phyloP scores from a whole-genome alignment of 2,888 invertebrate genomes.

The Sussaba pulchella region DNA sequence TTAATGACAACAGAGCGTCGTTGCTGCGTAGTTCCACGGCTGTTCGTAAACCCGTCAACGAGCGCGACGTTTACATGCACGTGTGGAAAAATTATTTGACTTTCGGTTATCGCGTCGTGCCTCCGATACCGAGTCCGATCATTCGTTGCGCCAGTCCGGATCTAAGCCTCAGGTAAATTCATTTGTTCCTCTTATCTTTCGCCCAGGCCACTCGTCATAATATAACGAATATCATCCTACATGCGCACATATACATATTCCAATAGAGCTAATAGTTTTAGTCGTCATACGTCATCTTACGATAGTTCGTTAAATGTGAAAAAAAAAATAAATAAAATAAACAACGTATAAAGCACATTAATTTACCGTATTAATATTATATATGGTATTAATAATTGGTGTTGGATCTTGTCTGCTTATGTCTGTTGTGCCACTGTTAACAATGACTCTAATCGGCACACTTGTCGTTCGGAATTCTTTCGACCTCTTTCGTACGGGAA shows the following conservation, averaged over 20 bases:
- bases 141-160: slow-evolving; percentile 97
- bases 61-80: slow-evolving; percentile 97
- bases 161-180: slow-evolving; percentile 92
- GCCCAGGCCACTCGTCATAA: background rate
- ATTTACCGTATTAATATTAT: slow-evolving; percentile 66
- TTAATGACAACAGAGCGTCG: slow-evolving; percentile 98
- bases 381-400: slow-evolving; percentile 79
- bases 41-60: slow-evolving; percentile 95
- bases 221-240: slow-evolving; percentile 10
- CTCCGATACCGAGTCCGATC: slow-evolving; percentile 94
- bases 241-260: slow-evolving; percentile 46
- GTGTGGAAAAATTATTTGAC: slow-evolving; percentile 99
- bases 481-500: slow-evolving; percentile 2
- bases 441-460: slow-evolving; percentile 67
- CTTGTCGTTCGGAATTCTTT: slow-evolving; percentile 34
- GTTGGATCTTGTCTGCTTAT: slow-evolving; percentile 79
- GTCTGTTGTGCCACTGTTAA: slow-evolving; percentile 72
- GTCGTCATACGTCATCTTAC: slow-evolving; percentile 51
- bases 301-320: slow-evolving; percentile 56
- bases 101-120: slow-evolving; percentile 98
- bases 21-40: slow-evolving; percentile 94
- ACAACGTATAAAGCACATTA: slow-evolving; percentile 49
- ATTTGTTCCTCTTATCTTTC: slow-evolving; percentile 7
- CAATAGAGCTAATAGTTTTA: slow-evolving; percentile 52
- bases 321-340: slow-evolving; percentile 30